Evolutionary conservation across 2,113 vertebrate species (phyloP).

Genomic region (Carettochelys insculpta): DNA sequence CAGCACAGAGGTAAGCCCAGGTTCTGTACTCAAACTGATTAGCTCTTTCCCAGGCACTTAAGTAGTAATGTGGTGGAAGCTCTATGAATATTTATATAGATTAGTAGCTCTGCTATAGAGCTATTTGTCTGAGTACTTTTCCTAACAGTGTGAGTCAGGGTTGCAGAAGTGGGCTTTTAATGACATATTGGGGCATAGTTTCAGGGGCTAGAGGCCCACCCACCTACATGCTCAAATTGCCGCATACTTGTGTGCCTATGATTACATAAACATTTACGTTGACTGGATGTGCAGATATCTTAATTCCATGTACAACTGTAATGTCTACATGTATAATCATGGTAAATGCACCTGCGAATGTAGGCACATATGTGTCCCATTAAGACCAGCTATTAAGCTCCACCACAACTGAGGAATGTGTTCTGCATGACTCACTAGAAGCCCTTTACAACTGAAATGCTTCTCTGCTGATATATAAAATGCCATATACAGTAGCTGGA

Average conservation of each 20-base stretch:
- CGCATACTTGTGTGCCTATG: background rate
- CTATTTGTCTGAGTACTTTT: background rate
- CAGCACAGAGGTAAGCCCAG: background rate
- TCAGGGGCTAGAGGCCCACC: background rate
- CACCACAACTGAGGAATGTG: background rate
- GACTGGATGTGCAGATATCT: fast-evolving
- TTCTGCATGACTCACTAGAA: background rate
- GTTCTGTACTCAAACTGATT: slow-evolving; percentile 2
- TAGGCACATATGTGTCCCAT: background rate
- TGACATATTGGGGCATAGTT: background rate
- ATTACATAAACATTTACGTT: background rate
- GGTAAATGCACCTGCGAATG: background rate
- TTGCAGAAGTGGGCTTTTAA: background rate
- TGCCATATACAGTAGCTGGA: slow-evolving; percentile 29
- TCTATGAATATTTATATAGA: background rate
- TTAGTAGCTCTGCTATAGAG: background rate
- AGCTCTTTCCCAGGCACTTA: background rate
- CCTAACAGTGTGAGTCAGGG: background rate
- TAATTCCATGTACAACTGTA: background rate
- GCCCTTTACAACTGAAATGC: slow-evolving; percentile 1
- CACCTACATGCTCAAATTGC: background rate
- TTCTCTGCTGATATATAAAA: slow-evolving; percentile 39
- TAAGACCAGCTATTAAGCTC: background rate
- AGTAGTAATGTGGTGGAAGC: background rate
- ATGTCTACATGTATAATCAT: background rate